Evolutionary conservation across 2,113 vertebrate genomes (phyloP), one percentile per base, ranked within the genome.

Genomic region (Pseudopodoces humilis): DNA sequence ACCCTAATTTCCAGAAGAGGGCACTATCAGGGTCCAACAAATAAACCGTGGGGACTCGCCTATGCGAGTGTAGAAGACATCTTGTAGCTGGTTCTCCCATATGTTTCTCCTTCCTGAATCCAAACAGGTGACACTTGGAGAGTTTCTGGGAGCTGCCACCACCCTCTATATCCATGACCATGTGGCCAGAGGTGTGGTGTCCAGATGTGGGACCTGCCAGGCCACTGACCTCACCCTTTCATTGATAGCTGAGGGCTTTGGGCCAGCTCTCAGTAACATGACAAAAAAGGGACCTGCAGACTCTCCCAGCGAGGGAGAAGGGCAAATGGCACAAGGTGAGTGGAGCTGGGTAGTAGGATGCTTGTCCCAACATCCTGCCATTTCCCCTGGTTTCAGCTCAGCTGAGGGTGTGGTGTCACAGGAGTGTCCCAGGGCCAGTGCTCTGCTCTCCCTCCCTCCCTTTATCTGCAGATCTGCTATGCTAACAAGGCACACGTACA

Each of bases 401-500:
- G 6, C 15, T 13, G 88, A 68, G 24, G 23, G 5, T 0, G 3
- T 71, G 21, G 46, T 49, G 52, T 53, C 53, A 18, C 6, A 2
- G 0, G 0, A 83, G 19, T 47, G 83, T 90, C 88, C 63, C 76
- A 3, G 53, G 1, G 5, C 53, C 0, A 1, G 31, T 30, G 63
- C 7, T 6, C 11, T 4, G 8, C 44, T 72, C 49, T 84, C 60
- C 64, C 18, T 70, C 25, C 47, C 49, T 83, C 14, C 31, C 31
- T 81, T 95, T 96, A 93, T 94, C 95, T 94, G 44, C 60, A 74
- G 71, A 93, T 96, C 49, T 5, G 27, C 90, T 88, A 86, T 88
- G 93, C 88, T 95, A 96, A 97, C 41, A 13, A 97, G 95, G 92
- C 94, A 94, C 94, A 97, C 92, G 90, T 95, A 97, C 92, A 93